Conservation (phyloP, 2,113 vertebrate genomes). For the Capra hircus region DNA sequence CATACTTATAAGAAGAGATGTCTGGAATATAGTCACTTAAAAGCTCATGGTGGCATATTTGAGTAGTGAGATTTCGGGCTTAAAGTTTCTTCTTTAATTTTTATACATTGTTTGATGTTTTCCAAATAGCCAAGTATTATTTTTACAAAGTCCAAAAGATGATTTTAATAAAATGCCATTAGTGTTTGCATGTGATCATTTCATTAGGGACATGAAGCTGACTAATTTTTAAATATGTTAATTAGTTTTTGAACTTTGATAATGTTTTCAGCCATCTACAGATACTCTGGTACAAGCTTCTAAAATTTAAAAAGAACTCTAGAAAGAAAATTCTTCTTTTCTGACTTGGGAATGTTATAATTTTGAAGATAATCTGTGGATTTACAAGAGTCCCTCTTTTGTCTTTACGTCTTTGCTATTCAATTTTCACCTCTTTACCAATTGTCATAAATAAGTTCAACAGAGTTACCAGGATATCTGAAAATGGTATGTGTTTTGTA, state of each 20-base stretch:
- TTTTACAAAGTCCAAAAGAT: background rate
- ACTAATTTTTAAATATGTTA: background rate
- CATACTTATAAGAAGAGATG: background rate
- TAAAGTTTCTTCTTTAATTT: background rate
- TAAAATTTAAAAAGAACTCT: background rate
- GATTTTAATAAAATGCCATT: background rate
- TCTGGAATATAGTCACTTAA: background rate
- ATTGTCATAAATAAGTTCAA: background rate
- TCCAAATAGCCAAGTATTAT: background rate
- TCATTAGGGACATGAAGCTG: background rate
- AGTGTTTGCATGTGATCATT: background rate
- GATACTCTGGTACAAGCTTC: background rate
- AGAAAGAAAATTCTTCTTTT: background rate
- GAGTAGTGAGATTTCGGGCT: background rate
- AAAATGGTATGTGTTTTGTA: background rate
- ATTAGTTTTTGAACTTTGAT: background rate
- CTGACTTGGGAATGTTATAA: background rate
- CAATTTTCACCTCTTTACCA: background rate
- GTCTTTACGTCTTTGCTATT: background rate
- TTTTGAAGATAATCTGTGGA: background rate
- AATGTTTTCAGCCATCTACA: background rate
- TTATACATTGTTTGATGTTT: background rate
- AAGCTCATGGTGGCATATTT: background rate
- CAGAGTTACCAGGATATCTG: background rate
- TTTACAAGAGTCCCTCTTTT: background rate